phyloP scores from a whole-genome alignment of 1,140 invertebrate genomes.

The Apolygus lucorum region DNA sequence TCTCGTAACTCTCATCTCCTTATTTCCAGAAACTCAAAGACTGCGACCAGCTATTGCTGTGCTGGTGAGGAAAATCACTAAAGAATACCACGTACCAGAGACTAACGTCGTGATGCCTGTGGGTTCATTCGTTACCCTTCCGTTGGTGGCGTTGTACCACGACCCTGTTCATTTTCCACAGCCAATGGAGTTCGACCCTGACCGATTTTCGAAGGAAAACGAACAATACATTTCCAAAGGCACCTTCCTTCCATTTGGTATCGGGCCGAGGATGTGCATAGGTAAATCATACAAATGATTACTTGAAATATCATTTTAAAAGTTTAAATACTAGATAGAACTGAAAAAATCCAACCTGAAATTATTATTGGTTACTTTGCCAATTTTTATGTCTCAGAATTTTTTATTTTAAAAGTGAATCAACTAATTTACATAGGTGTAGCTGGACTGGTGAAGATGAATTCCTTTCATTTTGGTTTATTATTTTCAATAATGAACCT shows the following conservation, averaged over 20 bases:
- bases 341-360: no score
- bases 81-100: constrained; percentile 25
- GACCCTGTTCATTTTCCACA: constrained; percentile 58
- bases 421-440: no score
- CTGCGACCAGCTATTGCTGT: constrained; percentile 30
- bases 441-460: no score
- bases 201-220: constrained; percentile 53
- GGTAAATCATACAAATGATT: constrained; percentile 41
- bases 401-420: no score
- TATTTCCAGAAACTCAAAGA: constrained; percentile 32
- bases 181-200: constrained; percentile 61
- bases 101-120: constrained; percentile 39
- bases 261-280: constrained; percentile 53
- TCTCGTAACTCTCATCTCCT: no score
- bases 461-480: no score
- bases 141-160: constrained; percentile 47
- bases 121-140: constrained; percentile 46
- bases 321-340: no score
- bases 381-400: no score
- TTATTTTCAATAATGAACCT: no score
- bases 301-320: no score
- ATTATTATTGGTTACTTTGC: no score
- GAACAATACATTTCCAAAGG: constrained; percentile 38
- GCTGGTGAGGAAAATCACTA: constrained; percentile 19
- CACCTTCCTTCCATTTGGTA: constrained; percentile 52